These are phyloP conservation scores for Erebia epiphron DNA, from an alignment of 2,888 invertebrate species.

Conservation along the genomic window DNA sequence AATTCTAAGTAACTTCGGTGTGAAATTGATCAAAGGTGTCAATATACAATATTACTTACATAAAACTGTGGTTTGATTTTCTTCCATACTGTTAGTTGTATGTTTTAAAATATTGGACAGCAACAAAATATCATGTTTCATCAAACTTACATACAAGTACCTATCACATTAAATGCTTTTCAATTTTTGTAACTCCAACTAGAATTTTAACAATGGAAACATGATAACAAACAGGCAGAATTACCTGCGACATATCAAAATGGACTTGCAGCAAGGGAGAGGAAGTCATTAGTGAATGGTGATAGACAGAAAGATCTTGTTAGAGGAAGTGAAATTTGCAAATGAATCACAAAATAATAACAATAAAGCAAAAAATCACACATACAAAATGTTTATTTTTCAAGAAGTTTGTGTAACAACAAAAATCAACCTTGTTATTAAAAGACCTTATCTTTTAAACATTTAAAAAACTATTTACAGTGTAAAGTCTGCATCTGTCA, in stretches of 20 bases:
- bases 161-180: neutral
- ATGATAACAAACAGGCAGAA: neutral
- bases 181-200: slow-evolving; percentile 8
- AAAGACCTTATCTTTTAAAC: slow-evolving; percentile 80
- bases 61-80: slow-evolving; percentile 58
- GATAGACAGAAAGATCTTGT: slow-evolving; percentile 13
- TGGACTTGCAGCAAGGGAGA: slow-evolving; percentile 41
- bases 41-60: slow-evolving; percentile 79
- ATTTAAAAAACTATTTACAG: slow-evolving; percentile 80
- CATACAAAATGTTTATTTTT: slow-evolving; percentile 83
- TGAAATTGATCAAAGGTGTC: slow-evolving; percentile 78
- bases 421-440: slow-evolving; percentile 82
- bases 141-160: neutral
- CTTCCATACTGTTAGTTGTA: neutral
- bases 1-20: slow-evolving; percentile 78
- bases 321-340: slow-evolving; percentile 32
- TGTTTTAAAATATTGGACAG: neutral
- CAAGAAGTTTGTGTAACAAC: slow-evolving; percentile 82
- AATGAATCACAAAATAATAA: slow-evolving; percentile 47
- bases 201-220: slow-evolving; percentile 2
- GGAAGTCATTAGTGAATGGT: slow-evolving; percentile 38
- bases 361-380: slow-evolving; percentile 73
- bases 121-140: neutral
- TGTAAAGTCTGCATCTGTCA: slow-evolving; percentile 78
- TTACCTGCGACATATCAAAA: neutral